Conservation (phyloP, 2,113 vertebrate species). For the Microcebus jonahi region DNA sequence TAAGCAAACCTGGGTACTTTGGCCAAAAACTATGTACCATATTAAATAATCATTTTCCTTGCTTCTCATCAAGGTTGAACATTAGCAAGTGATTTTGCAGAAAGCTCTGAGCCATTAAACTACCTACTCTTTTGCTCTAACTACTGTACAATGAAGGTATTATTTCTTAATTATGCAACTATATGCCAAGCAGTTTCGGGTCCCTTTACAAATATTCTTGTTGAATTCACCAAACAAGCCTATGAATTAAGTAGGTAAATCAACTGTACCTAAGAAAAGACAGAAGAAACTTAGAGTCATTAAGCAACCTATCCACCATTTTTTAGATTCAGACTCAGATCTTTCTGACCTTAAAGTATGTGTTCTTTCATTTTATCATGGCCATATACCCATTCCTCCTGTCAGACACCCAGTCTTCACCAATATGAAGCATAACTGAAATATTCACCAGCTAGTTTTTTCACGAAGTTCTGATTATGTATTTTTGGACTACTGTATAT, state of each 20-base stretch:
- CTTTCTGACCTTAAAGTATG: neutral
- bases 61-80: neutral
- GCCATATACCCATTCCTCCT: neutral
- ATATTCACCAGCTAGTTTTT: neutral
- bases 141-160: neutral
- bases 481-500: neutral
- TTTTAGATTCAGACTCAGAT: neutral
- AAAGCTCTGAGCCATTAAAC: neutral
- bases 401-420: neutral
- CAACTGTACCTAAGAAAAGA: neutral
- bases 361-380: neutral
- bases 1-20: neutral
- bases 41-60: neutral
- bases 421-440: neutral
- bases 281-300: neutral
- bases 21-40: neutral
- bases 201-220: neutral
- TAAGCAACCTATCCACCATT: neutral
- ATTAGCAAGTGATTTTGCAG: neutral
- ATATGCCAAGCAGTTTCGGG: neutral
- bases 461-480: neutral
- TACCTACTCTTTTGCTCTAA: neutral
- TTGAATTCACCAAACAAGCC: neutral
- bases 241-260: slow-evolving; percentile 12
- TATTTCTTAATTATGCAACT: neutral